Evolutionary conservation across 2,797 vertebrate species (phyloP).

Genomic region (Xenopus petersii): DNA sequence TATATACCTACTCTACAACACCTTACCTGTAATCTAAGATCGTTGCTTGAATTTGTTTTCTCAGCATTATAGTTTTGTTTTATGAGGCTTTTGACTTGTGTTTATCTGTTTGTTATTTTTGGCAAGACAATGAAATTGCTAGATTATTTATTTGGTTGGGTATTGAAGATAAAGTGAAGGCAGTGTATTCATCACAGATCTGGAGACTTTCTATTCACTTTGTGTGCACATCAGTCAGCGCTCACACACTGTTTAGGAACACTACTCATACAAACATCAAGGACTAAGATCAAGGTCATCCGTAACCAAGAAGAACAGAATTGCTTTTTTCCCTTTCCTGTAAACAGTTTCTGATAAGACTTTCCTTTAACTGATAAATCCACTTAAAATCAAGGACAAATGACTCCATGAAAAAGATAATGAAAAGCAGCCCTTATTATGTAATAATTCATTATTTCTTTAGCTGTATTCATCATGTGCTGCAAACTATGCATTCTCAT

Average conservation of each 20-base stretch:
- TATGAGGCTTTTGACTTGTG: neutral
- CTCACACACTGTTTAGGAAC: neutral
- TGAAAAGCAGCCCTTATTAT: too few species aligned
- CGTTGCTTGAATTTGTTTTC: too few species aligned
- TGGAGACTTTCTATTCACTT: slow-evolving; percentile 1
- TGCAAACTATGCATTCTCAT: too few species aligned
- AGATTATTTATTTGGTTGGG: slow-evolving; percentile 16
- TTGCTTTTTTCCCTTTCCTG: neutral
- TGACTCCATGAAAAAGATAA: neutral
- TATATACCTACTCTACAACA: too few species aligned
- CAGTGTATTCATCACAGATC: slow-evolving; percentile 27
- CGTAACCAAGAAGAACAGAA: neutral
- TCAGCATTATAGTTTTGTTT: neutral
- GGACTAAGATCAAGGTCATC: slow-evolving; percentile 24
- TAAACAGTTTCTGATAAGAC: neutral
- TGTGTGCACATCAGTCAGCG: slow-evolving; percentile 13
- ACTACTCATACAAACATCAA: neutral
- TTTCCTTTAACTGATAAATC: neutral
- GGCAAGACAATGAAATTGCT: slow-evolving; percentile 1
- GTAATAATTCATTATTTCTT: too few species aligned
- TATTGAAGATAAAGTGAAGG: slow-evolving; percentile 21
- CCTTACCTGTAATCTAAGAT: too few species aligned
- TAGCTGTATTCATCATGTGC: too few species aligned
- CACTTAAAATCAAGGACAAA: neutral
- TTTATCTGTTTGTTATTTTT: too few species aligned